Percentiles rank a stretch among this genome's conserved stretches.
Evolutionary conservation across 2,888 invertebrate species (phyloP).

Genomic region (Trissolcus brochymenae): DNA sequence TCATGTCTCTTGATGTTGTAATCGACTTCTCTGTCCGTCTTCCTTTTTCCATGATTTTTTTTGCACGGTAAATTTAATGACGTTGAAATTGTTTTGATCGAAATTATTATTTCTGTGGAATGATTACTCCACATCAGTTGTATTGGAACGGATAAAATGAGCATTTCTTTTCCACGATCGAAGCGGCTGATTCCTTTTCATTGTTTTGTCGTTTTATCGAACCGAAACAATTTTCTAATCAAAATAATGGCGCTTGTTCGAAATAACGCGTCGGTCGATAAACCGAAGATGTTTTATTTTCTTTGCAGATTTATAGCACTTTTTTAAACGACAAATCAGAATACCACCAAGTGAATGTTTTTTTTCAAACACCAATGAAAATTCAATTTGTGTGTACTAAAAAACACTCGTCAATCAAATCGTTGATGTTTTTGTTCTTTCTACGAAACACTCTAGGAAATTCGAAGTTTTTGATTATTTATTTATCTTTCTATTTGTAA

Average conservation of each 20-base stretch:
- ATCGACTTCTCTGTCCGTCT: not conserved
- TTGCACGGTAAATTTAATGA: slow-evolving; percentile 50
- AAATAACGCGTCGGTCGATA: slow-evolving; percentile 21
- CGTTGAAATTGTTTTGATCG: slow-evolving; percentile 54
- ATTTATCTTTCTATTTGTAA: too few species aligned
- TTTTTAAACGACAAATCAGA: not conserved
- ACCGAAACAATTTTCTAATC: slow-evolving; percentile 49
- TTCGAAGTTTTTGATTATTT: too few species aligned
- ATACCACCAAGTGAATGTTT: slow-evolving; percentile 1
- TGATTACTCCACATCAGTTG: slow-evolving; percentile 56
- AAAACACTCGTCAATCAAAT: not conserved
- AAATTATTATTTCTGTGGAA: slow-evolving; percentile 51
- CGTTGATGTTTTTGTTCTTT: too few species aligned
- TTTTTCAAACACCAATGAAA: not conserved
- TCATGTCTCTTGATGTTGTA: slow-evolving; percentile 11
- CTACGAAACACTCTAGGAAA: too few species aligned
- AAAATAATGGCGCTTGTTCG: slow-evolving; percentile 35
- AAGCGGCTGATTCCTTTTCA: slow-evolving; percentile 45
- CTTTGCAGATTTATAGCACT: slow-evolving; percentile 5
- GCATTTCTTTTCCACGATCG: slow-evolving; percentile 39
- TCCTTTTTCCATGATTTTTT: slow-evolving; percentile 27
- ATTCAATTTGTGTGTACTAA: not conserved
- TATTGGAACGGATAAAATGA: slow-evolving; percentile 37
- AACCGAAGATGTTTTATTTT: slow-evolving; percentile 23
- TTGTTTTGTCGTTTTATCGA: slow-evolving; percentile 33